phyloP scores from a whole-genome alignment of 2,113 vertebrate species.

The Clarias gariepinus region DNA sequence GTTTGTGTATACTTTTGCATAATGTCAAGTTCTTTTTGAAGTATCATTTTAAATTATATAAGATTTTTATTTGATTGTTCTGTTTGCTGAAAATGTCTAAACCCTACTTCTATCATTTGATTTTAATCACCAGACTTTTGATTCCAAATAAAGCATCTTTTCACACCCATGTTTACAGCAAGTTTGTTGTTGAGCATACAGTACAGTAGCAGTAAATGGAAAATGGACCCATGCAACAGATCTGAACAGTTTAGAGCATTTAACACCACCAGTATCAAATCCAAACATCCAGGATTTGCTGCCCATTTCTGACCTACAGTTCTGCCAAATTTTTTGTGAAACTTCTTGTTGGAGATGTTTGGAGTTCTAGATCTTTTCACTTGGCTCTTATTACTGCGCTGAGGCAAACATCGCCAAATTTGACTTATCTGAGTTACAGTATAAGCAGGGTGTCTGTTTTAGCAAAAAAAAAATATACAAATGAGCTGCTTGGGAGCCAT shows the following conservation, averaged over 20 bases:
- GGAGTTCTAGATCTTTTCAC: not conserved
- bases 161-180: not conserved
- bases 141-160: slow-evolving; percentile 37
- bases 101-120: not conserved
- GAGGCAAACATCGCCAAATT: not conserved
- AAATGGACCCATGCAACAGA: not conserved
- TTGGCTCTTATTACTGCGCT: not conserved
- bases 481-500: too few relatives aligned
- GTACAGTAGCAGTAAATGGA: too few relatives aligned
- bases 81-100: not conserved
- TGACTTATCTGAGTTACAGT: not conserved
- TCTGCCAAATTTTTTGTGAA: not conserved
- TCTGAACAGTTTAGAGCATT: not conserved
- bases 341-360: too few relatives aligned
- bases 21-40: not conserved
- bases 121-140: not conserved
- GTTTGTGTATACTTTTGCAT: not conserved
- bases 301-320: not conserved
- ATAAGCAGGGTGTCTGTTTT: not conserved
- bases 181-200: not conserved
- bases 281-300: not conserved
- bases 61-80: not conserved
- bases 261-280: not conserved
- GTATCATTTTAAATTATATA: not conserved
- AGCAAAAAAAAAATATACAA: not conserved